Evolutionary conservation across 2,113 vertebrate genomes (phyloP).

Genomic region (Saguinus imperator): DNA sequence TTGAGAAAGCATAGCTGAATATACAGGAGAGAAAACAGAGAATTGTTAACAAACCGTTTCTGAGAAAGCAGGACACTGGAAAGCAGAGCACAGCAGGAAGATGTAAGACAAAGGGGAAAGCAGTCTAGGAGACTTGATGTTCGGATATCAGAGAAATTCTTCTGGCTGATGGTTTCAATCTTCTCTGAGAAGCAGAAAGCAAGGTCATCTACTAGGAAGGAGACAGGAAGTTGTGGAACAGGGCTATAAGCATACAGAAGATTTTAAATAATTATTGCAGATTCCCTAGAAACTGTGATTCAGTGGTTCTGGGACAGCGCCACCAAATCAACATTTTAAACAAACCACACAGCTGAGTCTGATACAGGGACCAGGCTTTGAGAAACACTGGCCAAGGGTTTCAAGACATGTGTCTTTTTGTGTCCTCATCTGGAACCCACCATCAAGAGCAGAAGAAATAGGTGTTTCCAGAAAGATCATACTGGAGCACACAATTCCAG

Average conservation of each 20-base stretch:
- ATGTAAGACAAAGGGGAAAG: neutral
- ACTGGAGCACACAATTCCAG: too few species aligned
- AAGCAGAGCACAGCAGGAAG: neutral
- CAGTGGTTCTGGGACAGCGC: neutral
- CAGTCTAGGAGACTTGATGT: neutral
- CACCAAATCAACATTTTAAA: neutral
- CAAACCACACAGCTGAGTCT: neutral
- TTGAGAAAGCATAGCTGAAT: neutral
- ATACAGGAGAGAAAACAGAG: neutral
- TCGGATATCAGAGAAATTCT: neutral
- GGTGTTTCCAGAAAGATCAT: neutral
- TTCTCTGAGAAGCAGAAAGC: slow-evolving; percentile 15
- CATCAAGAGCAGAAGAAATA: neutral
- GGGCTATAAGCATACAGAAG: neutral
- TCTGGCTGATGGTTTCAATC: neutral
- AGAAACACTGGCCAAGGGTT: neutral
- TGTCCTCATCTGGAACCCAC: neutral
- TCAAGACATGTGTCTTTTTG: neutral
- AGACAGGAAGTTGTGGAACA: neutral
- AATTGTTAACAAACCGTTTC: neutral
- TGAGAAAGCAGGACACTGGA: neutral
- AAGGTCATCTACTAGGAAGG: neutral
- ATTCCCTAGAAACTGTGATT: neutral
- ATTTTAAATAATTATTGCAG: neutral
- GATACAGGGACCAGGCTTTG: neutral